Conservation (phyloP, 2,797 vertebrate genomes). For the Dicrostonyx torquatus region DNA sequence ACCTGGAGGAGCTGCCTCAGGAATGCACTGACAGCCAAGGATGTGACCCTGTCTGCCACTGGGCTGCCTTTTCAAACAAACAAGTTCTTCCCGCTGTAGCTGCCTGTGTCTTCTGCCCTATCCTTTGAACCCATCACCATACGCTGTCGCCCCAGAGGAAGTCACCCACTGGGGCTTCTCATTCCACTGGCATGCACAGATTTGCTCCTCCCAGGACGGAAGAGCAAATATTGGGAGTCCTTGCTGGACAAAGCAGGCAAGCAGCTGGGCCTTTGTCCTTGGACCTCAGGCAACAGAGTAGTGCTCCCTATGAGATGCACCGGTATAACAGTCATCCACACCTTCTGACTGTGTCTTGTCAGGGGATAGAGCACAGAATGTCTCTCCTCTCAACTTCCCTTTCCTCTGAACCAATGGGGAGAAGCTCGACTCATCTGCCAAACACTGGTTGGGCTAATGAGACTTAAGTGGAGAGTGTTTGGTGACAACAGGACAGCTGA, state of each 20-base stretch:
- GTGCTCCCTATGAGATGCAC: too few relatives aligned
- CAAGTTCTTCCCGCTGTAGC: background rate
- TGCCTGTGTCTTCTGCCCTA: fast-evolving
- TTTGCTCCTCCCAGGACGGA: background rate
- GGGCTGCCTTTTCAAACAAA: conserved; percentile 53
- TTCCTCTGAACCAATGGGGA: fast-evolving
- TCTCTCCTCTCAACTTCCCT: fast-evolving
- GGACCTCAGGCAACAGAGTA: background rate
- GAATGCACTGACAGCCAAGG: background rate
- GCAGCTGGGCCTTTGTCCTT: background rate
- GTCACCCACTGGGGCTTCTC: background rate
- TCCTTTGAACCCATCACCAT: background rate
- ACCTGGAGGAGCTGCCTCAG: conserved; percentile 14
- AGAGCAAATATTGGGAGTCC: background rate
- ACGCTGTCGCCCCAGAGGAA: background rate
- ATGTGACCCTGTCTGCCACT: conserved; percentile 11
- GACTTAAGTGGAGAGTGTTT: background rate
- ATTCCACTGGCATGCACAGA: background rate
- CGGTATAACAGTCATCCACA: background rate
- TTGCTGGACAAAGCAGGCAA: background rate
- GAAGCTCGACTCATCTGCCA: too few relatives aligned
- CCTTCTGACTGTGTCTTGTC: fast-evolving
- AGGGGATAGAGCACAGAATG: fast-evolving
- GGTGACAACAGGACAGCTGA: fast-evolving
- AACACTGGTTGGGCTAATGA: background rate